A percentile compares a stretch with the other conserved stretches of the same genome.
Evolutionary conservation across 2,113 vertebrate species (phyloP).

Genomic region (Diglossa brunneiventris): DNA sequence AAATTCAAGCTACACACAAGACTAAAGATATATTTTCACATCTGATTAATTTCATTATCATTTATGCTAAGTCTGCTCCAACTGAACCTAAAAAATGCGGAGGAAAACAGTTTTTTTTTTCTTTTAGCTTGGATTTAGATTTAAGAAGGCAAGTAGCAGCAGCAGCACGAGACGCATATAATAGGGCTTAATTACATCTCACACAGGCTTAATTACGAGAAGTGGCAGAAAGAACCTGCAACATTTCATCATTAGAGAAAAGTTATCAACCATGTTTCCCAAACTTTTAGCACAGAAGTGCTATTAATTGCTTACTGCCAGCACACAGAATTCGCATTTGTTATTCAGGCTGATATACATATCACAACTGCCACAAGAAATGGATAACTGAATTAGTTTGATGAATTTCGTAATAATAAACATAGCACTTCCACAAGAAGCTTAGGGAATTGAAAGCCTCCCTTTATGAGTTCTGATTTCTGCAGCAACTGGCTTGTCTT

Average conservation of each 20-base stretch:
- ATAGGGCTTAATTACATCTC: slow-evolving; percentile 32
- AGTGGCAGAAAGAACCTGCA: slow-evolving; percentile 35
- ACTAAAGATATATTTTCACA: slow-evolving; percentile 14
- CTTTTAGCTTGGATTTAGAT: slow-evolving; percentile 8
- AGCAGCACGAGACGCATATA: slow-evolving; percentile 10
- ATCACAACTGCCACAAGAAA: not conserved
- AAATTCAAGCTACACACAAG: not conserved
- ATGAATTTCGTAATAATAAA: not conserved
- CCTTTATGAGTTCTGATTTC: not conserved
- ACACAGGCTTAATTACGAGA: slow-evolving; percentile 26
- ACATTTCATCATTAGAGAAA: not conserved
- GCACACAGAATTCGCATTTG: not conserved
- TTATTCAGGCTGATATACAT: not conserved
- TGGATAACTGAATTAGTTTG: not conserved
- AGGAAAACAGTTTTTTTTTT: slow-evolving; percentile 1
- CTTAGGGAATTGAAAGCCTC: not conserved
- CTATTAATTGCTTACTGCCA: not conserved
- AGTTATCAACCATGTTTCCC: not conserved
- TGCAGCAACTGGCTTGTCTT: not conserved
- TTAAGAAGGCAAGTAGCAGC: slow-evolving; percentile 12
- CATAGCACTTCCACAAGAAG: not conserved
- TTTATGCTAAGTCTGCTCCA: not conserved
- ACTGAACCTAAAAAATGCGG: not conserved
- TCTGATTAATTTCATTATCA: slow-evolving; percentile 13
- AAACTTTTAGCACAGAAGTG: not conserved